A percentile compares a stretch with the other conserved stretches of the same genome.
Conservation (phyloP, 2,797 vertebrate genomes). For the Muscicapa striata region DNA sequence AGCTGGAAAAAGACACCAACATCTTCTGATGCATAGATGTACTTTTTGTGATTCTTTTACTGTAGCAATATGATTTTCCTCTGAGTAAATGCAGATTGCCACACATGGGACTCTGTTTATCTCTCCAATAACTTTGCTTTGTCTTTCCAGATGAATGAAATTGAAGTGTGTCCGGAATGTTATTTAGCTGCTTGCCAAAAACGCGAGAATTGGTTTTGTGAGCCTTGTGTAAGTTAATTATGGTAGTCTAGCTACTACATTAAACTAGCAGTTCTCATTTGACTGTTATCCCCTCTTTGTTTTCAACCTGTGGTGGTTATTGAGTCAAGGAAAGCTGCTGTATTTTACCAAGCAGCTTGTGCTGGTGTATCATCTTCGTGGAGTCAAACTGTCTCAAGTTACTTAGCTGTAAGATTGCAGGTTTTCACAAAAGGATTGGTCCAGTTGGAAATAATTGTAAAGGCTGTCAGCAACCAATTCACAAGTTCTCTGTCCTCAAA, state of each 20-base stretch:
- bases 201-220: constrained; percentile 99
- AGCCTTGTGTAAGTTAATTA: constrained; percentile 92
- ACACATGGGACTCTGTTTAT: not conserved
- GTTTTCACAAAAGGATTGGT: not conserved
- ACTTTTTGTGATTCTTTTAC: not conserved
- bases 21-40: not conserved
- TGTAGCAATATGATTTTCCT: not conserved
- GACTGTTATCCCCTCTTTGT: not conserved
- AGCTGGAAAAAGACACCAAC: not conserved
- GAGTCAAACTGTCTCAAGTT: not conserved
- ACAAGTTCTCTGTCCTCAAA: not conserved
- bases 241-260: not conserved
- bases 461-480: not conserved
- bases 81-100: not conserved
- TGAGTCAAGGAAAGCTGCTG: not conserved
- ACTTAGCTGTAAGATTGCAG: not conserved
- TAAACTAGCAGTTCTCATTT: not conserved
- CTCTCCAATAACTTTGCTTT: constrained; percentile 15
- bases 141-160: constrained; percentile 95
- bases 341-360: not conserved
- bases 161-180: constrained; percentile 98
- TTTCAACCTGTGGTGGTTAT: not conserved
- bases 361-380: not conserved
- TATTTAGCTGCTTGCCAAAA: constrained; percentile 99
- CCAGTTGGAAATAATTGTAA: not conserved